Percentiles rank a stretch among this genome's conserved stretches.
phyloP scores from a whole-genome alignment of 2,113 vertebrate species.

The Empidonax traillii region DNA sequence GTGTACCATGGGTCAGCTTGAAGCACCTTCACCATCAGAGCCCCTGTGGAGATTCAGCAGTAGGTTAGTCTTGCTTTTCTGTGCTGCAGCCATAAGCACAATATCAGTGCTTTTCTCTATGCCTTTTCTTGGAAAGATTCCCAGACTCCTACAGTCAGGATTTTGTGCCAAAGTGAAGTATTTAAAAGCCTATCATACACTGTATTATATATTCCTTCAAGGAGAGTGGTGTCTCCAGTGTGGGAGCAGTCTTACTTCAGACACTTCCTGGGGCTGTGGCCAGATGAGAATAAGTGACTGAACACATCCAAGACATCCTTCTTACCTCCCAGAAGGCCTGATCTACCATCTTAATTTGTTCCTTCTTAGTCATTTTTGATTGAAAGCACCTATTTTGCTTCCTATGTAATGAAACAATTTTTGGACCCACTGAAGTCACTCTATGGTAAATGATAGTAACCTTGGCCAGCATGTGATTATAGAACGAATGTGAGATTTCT shows the following conservation, averaged over 20 bases:
- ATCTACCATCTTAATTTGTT: not conserved
- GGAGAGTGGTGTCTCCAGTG: not conserved
- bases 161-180: conserved; percentile 9
- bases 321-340: conserved; percentile 55
- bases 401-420: conserved; percentile 28
- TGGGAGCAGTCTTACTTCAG: conserved; percentile 1
- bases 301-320: conserved; percentile 72
- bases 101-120: not conserved
- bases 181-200: conserved; percentile 25
- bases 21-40: not conserved
- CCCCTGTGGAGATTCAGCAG: not conserved
- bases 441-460: not conserved
- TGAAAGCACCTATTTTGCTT: conserved; percentile 33
- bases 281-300: conserved; percentile 64
- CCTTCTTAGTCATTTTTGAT: conserved; percentile 28
- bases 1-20: not conserved
- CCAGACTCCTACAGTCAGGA: not conserved
- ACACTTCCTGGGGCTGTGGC: conserved; percentile 51
- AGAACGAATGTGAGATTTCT: conserved; percentile 41
- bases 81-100: not conserved
- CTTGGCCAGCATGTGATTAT: conserved; percentile 29
- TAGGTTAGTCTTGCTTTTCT: not conserved
- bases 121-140: conserved; percentile 6
- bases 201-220: conserved; percentile 21
- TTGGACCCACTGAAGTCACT: not conserved